A percentile compares a stretch with the other conserved stretches of the same genome.
Conservation (phyloP, 2,113 vertebrate species). For the Marcusenius ussheri region DNA sequence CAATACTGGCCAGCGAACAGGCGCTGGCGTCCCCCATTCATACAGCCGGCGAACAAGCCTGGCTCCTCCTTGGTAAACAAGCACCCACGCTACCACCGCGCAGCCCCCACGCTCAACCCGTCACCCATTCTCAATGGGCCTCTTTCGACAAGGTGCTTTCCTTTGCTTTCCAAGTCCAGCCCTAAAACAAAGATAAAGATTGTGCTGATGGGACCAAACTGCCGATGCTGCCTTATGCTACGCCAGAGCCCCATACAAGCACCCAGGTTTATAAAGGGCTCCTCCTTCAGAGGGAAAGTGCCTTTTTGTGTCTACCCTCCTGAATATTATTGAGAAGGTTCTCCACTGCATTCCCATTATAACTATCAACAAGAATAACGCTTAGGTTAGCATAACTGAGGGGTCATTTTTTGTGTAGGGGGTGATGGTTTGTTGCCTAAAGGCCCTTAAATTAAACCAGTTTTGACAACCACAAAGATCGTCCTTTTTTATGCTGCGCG, state of each 20-base stretch:
- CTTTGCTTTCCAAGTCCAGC: slow-evolving; percentile 39
- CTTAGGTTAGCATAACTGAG: slow-evolving; percentile 48
- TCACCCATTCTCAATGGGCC: slow-evolving; percentile 74
- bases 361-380: slow-evolving; percentile 38
- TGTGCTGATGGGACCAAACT: slow-evolving; percentile 46
- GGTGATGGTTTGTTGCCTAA: slow-evolving; percentile 57
- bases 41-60: slow-evolving; percentile 70
- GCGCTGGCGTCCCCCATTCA: slow-evolving; percentile 86
- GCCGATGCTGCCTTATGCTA: slow-evolving; percentile 49
- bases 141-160: slow-evolving; percentile 84
- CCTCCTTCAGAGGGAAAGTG: slow-evolving; percentile 24
- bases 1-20: slow-evolving; percentile 86
- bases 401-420: slow-evolving; percentile 53
- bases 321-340: slow-evolving; percentile 32
- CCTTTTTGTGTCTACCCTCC: slow-evolving; percentile 19
- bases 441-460: slow-evolving; percentile 67
- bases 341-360: slow-evolving; percentile 35
- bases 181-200: slow-evolving; percentile 50
- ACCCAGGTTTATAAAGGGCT: slow-evolving; percentile 30
- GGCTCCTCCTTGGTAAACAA: slow-evolving; percentile 78
- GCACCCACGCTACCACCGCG: slow-evolving; percentile 68
- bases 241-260: slow-evolving; percentile 24
- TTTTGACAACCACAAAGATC: slow-evolving; percentile 84
- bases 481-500: slow-evolving; percentile 53
- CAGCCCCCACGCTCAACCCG: slow-evolving; percentile 78